Percentiles rank a stretch among this genome's conserved stretches.
Evolutionary conservation across 2,113 vertebrate species (phyloP).

Genomic region (Gorsachius goisagi): DNA sequence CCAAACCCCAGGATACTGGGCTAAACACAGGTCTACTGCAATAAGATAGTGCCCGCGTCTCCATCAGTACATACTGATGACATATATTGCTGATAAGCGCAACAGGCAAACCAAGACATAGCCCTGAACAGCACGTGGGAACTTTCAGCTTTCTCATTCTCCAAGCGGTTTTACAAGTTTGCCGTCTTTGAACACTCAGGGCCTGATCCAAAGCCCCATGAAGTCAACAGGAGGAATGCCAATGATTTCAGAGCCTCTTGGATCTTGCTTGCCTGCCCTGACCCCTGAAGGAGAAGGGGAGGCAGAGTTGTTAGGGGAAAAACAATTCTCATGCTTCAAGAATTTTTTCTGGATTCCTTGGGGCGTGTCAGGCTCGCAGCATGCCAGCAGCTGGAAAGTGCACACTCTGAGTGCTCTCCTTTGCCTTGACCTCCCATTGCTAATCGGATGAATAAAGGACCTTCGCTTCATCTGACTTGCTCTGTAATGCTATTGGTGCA

Average conservation of each 20-base stretch:
- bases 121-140: background rate
- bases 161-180: background rate
- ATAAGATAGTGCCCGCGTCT: background rate
- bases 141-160: background rate
- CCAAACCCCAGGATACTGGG: background rate
- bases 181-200: background rate
- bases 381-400: slow-evolving; percentile 6
- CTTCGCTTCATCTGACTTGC: background rate
- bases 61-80: background rate
- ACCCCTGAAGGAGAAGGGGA: background rate
- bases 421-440: background rate
- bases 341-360: slow-evolving; percentile 45
- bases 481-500: background rate
- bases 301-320: background rate
- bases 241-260: background rate
- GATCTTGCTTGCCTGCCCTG: background rate
- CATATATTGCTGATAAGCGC: background rate
- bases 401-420: background rate
- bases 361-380: background rate
- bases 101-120: background rate
- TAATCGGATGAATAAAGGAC: background rate
- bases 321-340: slow-evolving; percentile 1
- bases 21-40: background rate
- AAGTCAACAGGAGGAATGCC: background rate
- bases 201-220: background rate